Base-by-base conservation (phyloP, 2,113 vertebrate genomes). In the Podarcis raffonei region DNA sequence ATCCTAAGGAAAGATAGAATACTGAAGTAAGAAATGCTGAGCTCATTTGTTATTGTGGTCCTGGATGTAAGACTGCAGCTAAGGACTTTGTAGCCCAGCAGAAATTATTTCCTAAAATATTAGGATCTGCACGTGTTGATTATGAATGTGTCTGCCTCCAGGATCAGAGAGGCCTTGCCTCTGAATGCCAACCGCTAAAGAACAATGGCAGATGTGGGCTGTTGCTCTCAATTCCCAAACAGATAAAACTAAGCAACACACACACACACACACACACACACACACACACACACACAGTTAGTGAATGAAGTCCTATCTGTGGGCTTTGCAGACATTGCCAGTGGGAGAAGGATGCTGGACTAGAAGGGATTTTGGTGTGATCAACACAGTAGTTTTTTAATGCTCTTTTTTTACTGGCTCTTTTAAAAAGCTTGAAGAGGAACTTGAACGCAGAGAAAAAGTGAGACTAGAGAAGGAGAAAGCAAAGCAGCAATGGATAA, bases 381-480 rank as follows among this genome's bases (percentile, higher is more conserved):
- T 35, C n/a, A 81, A 5, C 78, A 85, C 20, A n/a, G 13, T 57
- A 13, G 32, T 12, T 53, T 69, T 85, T n/a, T 77, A 66, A 77
- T 75, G 0, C 2, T 0, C 68, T 72, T 39, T n/a, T 94, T 92
- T 93, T 84, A 77, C 59, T 95, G 35, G 75, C 84, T 94, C 69
- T 94, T 88, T 20, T 6, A 35, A 74, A 95, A 92, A 99, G 98
- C 96, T 97, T 91, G 96, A 96, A n/a, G 93, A 95, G 79, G 98
- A 98, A 92, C 92, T 97, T 13, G 90, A 95, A 78, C 90, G 23
- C 62, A 96, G 97, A 93, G 95, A 95, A 83, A 89, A 85, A 86
- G 74, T 27, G 86, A 95, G 48, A 76, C 1, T 89, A 71, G 87
- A 97, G 92, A 95, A 95, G 6, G 72, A 95, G 77, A 97, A 95